Conservation (phyloP, 2,113 vertebrate species). For the Plecotus auritus region DNA sequence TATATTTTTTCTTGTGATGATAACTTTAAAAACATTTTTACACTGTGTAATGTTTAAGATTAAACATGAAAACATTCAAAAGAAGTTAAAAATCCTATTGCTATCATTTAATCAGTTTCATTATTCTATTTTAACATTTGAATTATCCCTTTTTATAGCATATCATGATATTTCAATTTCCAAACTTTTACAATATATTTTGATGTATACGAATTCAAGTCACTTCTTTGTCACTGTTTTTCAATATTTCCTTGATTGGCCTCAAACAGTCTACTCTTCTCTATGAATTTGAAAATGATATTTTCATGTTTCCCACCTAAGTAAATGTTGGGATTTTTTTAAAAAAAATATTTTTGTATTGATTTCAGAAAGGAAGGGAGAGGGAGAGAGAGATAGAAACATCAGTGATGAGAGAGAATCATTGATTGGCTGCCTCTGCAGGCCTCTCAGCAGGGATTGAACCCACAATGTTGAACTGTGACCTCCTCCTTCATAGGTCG, state of each 20-base stretch:
- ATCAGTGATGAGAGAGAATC: no score
- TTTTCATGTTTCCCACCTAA: background rate
- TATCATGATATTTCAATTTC: background rate
- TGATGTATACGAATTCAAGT: background rate
- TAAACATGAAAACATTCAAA: background rate
- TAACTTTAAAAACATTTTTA: background rate
- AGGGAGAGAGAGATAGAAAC: no score
- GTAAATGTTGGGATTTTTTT: background rate
- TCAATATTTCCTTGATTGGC: background rate
- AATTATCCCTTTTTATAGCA: background rate
- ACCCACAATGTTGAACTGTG: no score
- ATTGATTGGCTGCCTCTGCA: no score
- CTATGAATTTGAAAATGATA: background rate
- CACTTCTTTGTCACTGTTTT: background rate
- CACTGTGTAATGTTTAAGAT: background rate
- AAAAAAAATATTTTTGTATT: no score
- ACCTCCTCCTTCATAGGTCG: no score
- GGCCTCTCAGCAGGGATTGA: no score
- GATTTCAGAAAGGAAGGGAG: no score
- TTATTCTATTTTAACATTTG: background rate
- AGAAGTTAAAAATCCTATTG: background rate
- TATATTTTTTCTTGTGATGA: background rate
- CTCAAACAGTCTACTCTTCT: background rate
- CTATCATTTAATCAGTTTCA: background rate
- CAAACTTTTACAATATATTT: background rate